phyloP scores from a whole-genome alignment of 2,797 vertebrate species.

The Sciurus vulgaris region DNA sequence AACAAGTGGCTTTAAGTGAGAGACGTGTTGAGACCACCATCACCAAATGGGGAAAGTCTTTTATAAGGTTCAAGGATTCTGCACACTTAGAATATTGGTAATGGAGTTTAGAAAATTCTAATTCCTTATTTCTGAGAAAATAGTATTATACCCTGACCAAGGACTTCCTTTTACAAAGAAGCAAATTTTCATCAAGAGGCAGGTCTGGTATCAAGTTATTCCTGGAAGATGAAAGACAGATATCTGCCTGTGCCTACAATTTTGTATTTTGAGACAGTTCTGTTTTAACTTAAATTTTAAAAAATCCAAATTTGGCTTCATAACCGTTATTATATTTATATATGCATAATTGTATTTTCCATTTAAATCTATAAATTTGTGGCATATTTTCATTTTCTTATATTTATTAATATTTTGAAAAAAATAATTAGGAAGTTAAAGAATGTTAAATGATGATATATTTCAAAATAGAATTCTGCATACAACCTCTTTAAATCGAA shows the following conservation, averaged over 20 bases:
- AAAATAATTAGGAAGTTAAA: neutral
- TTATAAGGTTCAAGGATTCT: neutral
- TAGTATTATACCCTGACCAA: neutral
- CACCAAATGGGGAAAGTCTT: fast-evolving
- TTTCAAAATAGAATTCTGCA: neutral
- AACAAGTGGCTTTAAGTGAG: neutral
- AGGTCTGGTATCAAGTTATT: neutral
- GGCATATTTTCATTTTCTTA: neutral
- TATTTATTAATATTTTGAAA: neutral
- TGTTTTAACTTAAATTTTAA: neutral
- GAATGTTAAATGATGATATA: neutral
- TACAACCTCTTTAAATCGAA: neutral
- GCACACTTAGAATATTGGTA: neutral
- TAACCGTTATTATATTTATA: neutral
- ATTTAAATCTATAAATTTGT: neutral
- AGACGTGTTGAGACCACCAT: neutral
- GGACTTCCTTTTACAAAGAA: neutral
- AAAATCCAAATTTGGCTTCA: neutral
- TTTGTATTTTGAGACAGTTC: neutral
- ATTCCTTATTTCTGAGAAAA: conserved; percentile 1
- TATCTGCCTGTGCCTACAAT: neutral
- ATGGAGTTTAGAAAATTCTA: neutral
- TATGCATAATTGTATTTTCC: neutral
- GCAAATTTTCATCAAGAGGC: neutral
- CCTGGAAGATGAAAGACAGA: neutral